Base-by-base conservation (phyloP, 2,797 vertebrate species). In the Perodicticus potto region DNA sequence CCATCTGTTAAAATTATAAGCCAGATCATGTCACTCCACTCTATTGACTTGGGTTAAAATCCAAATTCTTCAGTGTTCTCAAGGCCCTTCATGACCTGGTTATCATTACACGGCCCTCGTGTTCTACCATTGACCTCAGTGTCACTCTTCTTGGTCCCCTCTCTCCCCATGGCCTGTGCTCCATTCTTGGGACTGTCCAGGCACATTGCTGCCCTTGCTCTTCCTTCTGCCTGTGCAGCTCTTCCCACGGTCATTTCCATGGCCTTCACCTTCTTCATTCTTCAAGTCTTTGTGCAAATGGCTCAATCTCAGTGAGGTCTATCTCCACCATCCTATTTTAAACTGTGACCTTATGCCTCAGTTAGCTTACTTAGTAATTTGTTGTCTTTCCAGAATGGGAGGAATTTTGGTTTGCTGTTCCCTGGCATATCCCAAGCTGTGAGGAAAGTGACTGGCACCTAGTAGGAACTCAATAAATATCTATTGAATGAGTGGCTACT, bases 391-490 rank as follows among this genome's bases (percentile, higher is more conserved):
- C 32, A 32, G 45, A 22, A 87, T 6, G 40, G 8, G 11, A 77
- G 43, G 22, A 14, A 76, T 83, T 89, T 76, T 32, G 29, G 25
- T 89, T n/a, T 78, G 37, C 82, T 69, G 2, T 86, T 55, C 59
- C 91, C 45, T 81, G 59, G 57, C 67, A n/a, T 55, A 91, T n/a
- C 43, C 20, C 34, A 63, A 80, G 34, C 59, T 84, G 5, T 25
- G 34, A 86, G 45, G 83, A 88, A 95, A 86, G n/a, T 85, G 29
- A 22, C 34, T 94, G n/a, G 70, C 34, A 37, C 17, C 53, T n/a
- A 89, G 57, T 53, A 61, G 43, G 53, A 86, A 11, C 80, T 86
- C 81, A n/a, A 73, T 86, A 93, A 91, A 55, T 86, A 86, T 20
- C 67, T 86, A 70, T 37, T 74, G n/a, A 80, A 55, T 91, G 55